Conservation (phyloP, 2,113 vertebrate genomes). For the Malurus melanocephalus region DNA sequence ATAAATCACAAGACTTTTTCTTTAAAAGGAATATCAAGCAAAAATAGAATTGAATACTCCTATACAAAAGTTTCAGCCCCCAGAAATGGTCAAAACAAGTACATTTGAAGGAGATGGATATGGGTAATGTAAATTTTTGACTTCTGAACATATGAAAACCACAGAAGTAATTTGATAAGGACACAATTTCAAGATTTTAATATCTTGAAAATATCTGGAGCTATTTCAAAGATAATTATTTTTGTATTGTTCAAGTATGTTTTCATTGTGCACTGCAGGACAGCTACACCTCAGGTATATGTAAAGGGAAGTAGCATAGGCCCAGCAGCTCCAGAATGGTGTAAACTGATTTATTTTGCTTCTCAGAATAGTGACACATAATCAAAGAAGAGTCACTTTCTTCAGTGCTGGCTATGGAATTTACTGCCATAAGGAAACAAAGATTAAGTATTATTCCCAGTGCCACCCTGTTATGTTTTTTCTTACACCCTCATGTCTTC, state of each 20-base stretch:
- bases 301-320: background rate
- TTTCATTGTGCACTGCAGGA: background rate
- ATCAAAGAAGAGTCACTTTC: background rate
- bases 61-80: background rate
- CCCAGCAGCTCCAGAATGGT: background rate
- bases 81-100: background rate
- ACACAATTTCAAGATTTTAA: background rate
- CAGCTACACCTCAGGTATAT: background rate
- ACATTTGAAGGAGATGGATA: background rate
- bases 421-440: background rate
- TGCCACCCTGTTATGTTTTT: background rate
- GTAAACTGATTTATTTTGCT: background rate
- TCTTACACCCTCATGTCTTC: background rate
- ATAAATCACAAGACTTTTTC: constrained; percentile 25
- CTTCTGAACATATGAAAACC: background rate
- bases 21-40: background rate
- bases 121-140: background rate
- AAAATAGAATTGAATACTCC: background rate
- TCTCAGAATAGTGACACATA: background rate
- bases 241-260: background rate
- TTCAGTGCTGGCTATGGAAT: background rate
- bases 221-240: background rate
- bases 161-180: background rate
- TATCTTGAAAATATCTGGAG: background rate
- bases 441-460: background rate